Percentiles rank a stretch among this genome's conserved stretches.
phyloP scores from a whole-genome alignment of 1,140 invertebrate genomes.

The Ganaspis sp. region DNA sequence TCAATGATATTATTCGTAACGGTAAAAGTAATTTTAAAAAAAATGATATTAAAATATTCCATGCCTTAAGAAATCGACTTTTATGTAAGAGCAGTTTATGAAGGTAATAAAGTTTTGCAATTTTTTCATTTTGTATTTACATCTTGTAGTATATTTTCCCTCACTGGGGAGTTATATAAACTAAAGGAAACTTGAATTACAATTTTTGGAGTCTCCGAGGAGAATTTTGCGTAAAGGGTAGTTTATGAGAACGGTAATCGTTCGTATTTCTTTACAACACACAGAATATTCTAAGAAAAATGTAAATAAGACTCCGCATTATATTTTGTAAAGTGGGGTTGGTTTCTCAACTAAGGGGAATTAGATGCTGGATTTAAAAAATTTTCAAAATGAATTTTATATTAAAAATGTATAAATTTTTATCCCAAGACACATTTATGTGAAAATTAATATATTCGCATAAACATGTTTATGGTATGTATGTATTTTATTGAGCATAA shows the following conservation, averaged over 20 bases:
- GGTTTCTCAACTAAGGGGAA: neutral
- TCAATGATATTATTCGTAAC: neutral
- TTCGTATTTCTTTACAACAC: neutral
- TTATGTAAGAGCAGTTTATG: neutral
- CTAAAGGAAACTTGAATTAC: slow-evolving; percentile 13
- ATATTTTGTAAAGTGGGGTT: neutral
- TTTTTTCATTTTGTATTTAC: neutral
- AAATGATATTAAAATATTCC: neutral
- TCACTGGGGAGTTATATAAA: slow-evolving; percentile 9
- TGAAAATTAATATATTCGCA: too few relatives aligned
- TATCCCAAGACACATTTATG: too few relatives aligned
- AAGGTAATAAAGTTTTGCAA: neutral
- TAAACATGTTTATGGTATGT: too few relatives aligned
- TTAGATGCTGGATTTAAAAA: too few relatives aligned
- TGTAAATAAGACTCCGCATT: neutral
- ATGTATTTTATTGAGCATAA: too few relatives aligned
- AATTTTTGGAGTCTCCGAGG: slow-evolving; percentile 9
- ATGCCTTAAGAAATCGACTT: neutral
- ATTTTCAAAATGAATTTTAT: too few relatives aligned
- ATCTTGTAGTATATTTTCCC: neutral
- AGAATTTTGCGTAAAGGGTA: slow-evolving; percentile 13
- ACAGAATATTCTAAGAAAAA: slow-evolving; percentile 10
- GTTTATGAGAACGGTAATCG: slow-evolving; percentile 9
- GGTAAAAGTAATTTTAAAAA: neutral
- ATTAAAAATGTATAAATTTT: too few relatives aligned